A percentile compares a stretch with the other conserved stretches of the same genome.
Conservation (phyloP, 2,797 vertebrate genomes). For the Chaenodraco wilsoni region DNA sequence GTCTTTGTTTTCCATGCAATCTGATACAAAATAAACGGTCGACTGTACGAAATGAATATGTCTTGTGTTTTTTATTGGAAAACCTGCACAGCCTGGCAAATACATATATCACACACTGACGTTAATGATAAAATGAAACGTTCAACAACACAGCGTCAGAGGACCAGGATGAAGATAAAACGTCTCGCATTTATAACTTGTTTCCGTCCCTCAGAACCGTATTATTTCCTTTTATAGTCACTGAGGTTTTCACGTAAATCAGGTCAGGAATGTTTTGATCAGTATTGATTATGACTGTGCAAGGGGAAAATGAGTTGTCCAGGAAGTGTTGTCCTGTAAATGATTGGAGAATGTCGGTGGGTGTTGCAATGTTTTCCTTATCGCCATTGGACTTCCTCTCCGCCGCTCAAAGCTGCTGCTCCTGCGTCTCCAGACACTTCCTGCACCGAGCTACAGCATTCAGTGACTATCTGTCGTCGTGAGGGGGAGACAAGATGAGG, state of each 20-base stretch:
- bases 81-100: neutral
- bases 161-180: neutral
- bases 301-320: constrained; percentile 31
- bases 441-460: constrained; percentile 64
- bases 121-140: neutral
- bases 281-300: constrained; percentile 33
- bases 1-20: constrained; percentile 74
- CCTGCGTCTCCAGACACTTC: constrained; percentile 72
- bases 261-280: constrained; percentile 26
- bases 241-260: neutral
- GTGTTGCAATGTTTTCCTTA: constrained; percentile 73
- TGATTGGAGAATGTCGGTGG: constrained; percentile 81
- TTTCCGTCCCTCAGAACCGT: fast-evolving
- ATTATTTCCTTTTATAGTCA: neutral
- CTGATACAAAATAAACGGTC: constrained; percentile 82
- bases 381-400: constrained; percentile 77
- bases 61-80: constrained; percentile 25
- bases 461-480: constrained; percentile 51
- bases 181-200: neutral
- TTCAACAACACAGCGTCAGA: neutral
- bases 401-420: constrained; percentile 76
- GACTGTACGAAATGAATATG: constrained; percentile 55
- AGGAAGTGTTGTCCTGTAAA: constrained; percentile 65
- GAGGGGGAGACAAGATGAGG: constrained; percentile 75
- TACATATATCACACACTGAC: neutral